Percentiles rank a stretch among this genome's conserved stretches.
Evolutionary conservation across 2,797 vertebrate species (phyloP).

Genomic region (Oreortyx pictus): DNA sequence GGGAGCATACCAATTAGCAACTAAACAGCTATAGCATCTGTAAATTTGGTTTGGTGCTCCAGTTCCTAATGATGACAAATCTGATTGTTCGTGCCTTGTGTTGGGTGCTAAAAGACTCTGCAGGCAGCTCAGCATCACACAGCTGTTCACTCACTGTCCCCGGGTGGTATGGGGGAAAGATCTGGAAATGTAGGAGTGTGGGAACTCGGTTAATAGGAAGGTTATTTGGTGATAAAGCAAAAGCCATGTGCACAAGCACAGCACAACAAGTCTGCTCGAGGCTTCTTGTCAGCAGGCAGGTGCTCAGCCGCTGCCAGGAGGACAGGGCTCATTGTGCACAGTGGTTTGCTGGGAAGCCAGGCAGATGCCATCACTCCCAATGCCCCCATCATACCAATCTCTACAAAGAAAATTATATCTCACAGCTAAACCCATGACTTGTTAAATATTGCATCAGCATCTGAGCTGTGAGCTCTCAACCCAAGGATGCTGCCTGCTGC

Average conservation of each 20-base stretch:
- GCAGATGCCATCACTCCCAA: background rate
- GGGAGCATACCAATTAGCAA: background rate
- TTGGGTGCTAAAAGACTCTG: background rate
- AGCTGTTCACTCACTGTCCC: background rate
- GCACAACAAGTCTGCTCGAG: background rate
- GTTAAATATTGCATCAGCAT: background rate
- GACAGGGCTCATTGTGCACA: background rate
- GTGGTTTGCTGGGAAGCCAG: background rate
- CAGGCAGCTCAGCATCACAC: background rate
- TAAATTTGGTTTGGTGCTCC: background rate
- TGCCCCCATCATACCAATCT: background rate
- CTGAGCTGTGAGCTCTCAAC: background rate
- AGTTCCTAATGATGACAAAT: background rate
- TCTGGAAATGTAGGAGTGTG: background rate
- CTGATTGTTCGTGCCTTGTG: background rate
- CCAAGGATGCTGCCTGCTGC: background rate
- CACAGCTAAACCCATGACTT: background rate
- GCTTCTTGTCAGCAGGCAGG: too few relatives aligned
- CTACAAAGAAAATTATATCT: background rate
- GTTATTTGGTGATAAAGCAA: background rate
- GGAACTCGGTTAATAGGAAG: background rate
- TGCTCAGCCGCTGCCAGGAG: background rate
- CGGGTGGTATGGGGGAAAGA: background rate
- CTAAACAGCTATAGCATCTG: background rate
- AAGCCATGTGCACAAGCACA: background rate